These are phyloP conservation scores for Sinocyclocheilus grahami DNA, from an alignment of 2,113 vertebrate species.

Conservation along the genomic window DNA sequence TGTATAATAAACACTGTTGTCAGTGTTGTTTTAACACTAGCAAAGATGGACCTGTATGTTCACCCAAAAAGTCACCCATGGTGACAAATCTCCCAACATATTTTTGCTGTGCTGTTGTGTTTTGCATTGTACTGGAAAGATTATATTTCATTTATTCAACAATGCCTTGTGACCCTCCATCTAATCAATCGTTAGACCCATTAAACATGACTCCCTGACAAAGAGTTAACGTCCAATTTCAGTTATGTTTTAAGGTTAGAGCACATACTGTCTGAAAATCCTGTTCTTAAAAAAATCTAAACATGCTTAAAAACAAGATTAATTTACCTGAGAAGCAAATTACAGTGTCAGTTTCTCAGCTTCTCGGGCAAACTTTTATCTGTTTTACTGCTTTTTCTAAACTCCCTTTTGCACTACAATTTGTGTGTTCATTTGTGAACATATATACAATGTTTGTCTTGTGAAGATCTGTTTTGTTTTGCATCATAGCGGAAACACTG, in stretches of 20 bases:
- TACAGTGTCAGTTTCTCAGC: not conserved
- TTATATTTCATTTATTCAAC: not conserved
- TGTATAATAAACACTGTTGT: no score
- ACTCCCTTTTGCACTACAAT: no score
- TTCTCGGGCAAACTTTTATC: not conserved
- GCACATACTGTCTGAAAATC: not conserved
- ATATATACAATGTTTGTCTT: not conserved
- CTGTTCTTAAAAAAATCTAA: not conserved
- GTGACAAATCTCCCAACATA: no score
- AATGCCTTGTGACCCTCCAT: not conserved
- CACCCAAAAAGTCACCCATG: no score
- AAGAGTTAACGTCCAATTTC: not conserved
- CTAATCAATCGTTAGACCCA: not conserved
- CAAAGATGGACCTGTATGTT: no score
- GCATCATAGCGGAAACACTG: not conserved
- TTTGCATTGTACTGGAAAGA: not conserved
- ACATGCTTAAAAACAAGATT: no score
- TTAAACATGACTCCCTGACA: not conserved
- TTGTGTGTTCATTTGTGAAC: not conserved
- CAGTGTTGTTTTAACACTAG: no score
- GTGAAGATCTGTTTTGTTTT: not conserved
- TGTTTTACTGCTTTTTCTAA: not conserved
- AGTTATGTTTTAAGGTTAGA: not conserved
- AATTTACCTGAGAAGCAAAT: not conserved
- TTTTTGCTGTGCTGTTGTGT: not conserved